These are phyloP conservation scores for Felis chaus DNA, from an alignment of 2,113 vertebrate species.

Conservation along the genomic window DNA sequence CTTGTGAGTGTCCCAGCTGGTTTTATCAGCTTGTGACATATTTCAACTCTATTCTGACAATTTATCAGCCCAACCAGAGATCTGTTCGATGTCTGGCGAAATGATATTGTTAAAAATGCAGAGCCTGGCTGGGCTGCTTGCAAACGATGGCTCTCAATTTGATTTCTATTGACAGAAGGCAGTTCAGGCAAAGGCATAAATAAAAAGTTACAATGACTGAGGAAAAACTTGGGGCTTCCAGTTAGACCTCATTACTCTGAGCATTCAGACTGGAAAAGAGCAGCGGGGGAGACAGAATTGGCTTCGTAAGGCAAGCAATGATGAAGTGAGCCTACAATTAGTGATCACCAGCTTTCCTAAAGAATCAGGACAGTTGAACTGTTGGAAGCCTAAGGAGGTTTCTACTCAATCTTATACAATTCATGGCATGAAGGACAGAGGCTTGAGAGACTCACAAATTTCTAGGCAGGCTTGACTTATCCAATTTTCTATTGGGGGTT, in stretches of 20 bases:
- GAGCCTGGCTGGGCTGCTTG: background rate
- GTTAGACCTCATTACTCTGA: slow-evolving; percentile 64
- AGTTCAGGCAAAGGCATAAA: slow-evolving; percentile 56
- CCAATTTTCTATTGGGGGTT: background rate
- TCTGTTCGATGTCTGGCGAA: slow-evolving; percentile 66
- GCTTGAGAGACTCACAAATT: background rate
- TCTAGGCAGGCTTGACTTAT: background rate
- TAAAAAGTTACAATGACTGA: slow-evolving; percentile 39
- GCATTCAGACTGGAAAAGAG: slow-evolving; percentile 40
- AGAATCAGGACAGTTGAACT: background rate
- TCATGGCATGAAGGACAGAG: background rate
- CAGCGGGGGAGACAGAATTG: background rate
- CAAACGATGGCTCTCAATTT: slow-evolving; percentile 54
- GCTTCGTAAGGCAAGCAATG: background rate
- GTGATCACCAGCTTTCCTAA: background rate
- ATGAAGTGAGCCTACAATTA: background rate
- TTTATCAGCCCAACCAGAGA: slow-evolving; percentile 70
- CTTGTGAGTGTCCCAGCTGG: slow-evolving; percentile 30
- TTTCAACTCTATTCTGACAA: slow-evolving; percentile 67
- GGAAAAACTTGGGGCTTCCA: background rate
- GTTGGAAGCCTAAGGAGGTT: background rate
- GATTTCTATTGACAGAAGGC: slow-evolving; percentile 70
- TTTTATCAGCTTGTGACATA: slow-evolving; percentile 61
- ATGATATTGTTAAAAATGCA: slow-evolving; percentile 66
- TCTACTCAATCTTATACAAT: background rate